These are phyloP conservation scores for Aphelocoma californica DNA, from an alignment of 2,797 vertebrate genomes.

Conservation along the genomic window DNA sequence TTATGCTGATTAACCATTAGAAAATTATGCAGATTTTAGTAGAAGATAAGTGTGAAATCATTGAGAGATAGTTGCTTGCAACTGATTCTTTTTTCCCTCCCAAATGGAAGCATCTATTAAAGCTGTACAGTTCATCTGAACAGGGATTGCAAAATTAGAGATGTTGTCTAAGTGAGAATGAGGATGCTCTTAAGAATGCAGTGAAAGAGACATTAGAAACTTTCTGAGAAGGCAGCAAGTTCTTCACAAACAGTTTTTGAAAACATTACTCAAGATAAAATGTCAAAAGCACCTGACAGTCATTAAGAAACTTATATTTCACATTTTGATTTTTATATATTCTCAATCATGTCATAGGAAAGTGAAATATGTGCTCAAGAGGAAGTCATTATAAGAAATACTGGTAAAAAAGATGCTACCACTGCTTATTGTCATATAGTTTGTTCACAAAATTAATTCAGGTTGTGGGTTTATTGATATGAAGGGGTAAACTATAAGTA, in stretches of 20 bases:
- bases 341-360: not conserved
- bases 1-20: not conserved
- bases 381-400: not conserved
- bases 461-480: not conserved
- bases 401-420: not conserved
- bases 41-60: not conserved
- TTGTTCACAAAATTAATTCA: not conserved
- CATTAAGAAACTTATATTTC: not conserved
- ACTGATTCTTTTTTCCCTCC: not conserved
- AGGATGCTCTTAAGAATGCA: not conserved
- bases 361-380: not conserved
- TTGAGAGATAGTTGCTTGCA: not conserved
- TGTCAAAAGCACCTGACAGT: not conserved
- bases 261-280: not conserved
- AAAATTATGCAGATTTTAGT: not conserved
- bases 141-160: not conserved
- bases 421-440: not conserved
- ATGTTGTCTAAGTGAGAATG: not conserved
- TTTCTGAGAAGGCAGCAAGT: not conserved
- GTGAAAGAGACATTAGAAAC: not conserved
- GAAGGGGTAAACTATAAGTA: not conserved
- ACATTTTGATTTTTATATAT: not conserved
- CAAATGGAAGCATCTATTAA: not conserved
- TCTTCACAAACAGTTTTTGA: not conserved
- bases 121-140: not conserved